phyloP scores from a whole-genome alignment of 2,113 vertebrate species.

The Dermatemys mawii region DNA sequence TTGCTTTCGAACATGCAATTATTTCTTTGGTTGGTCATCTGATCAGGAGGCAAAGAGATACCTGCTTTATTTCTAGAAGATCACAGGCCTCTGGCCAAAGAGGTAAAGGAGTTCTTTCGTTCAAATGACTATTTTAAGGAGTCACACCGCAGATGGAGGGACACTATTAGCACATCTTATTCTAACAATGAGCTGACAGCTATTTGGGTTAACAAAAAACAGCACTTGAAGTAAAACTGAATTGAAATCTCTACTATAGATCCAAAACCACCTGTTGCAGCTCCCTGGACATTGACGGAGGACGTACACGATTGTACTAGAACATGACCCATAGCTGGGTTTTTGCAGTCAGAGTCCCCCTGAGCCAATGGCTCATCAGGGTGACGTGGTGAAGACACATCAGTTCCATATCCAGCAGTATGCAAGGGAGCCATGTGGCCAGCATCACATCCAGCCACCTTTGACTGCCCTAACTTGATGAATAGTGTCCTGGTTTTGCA shows the following conservation, averaged over 20 bases:
- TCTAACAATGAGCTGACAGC: background rate
- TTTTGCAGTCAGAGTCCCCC: background rate
- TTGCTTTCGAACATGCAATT: background rate
- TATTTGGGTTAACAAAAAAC: background rate
- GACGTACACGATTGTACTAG: background rate
- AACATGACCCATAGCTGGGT: background rate
- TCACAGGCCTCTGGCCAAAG: background rate
- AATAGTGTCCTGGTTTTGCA: background rate
- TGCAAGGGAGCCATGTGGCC: too few relatives aligned
- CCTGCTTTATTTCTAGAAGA: background rate
- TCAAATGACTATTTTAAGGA: background rate
- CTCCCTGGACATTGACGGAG: background rate
- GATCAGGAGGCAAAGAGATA: too few relatives aligned
- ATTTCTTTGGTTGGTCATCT: too few relatives aligned
- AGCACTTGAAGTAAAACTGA: background rate
- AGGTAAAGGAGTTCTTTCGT: background rate
- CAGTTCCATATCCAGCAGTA: background rate
- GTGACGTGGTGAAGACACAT: background rate
- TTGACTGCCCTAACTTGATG: background rate
- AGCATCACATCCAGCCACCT: background rate
- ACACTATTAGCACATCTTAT: background rate
- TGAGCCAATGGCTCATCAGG: background rate
- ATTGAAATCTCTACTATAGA: background rate
- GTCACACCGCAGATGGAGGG: background rate
- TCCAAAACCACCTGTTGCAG: background rate